Percentiles rank a stretch among this genome's conserved stretches.
phyloP scores from a whole-genome alignment of 2,113 vertebrate genomes.

The Connochaetes taurinus region DNA sequence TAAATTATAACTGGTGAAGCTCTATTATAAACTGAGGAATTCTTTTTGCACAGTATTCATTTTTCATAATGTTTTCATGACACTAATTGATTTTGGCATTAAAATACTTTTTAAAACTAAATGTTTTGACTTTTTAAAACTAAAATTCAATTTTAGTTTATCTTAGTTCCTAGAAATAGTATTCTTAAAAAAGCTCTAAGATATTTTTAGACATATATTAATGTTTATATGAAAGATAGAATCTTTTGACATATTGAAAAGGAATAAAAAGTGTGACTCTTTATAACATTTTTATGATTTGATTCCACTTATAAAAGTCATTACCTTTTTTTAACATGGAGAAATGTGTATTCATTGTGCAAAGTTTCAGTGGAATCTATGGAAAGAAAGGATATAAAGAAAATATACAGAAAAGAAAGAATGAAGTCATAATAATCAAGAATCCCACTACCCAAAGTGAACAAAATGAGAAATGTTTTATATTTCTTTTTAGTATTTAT shows the following conservation, averaged over 20 bases:
- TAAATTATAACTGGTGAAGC: neutral
- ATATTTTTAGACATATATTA: neutral
- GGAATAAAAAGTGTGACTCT: neutral
- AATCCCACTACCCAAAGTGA: neutral
- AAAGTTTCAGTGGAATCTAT: neutral
- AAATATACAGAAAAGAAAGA: neutral
- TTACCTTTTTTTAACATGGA: neutral
- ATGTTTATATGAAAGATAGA: neutral
- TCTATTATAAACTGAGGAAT: neutral
- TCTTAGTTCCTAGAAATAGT: neutral
- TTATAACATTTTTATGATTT: neutral
- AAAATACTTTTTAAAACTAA: neutral
- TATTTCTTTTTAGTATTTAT: neutral
- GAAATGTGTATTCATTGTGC: neutral
- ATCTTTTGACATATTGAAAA: neutral
- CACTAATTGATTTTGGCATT: neutral
- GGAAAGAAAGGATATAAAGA: neutral
- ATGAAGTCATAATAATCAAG: neutral
- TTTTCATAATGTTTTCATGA: neutral
- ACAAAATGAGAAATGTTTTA: neutral
- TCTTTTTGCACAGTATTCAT: neutral
- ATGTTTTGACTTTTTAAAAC: conserved; percentile 1
- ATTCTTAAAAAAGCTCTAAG: neutral
- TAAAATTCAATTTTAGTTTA: conserved; percentile 14
- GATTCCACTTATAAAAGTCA: neutral